Evolutionary conservation across 2,888 invertebrate genomes (phyloP), one percentile per base, ranked within the genome.

Genomic region (Xiphydria camelus): DNA sequence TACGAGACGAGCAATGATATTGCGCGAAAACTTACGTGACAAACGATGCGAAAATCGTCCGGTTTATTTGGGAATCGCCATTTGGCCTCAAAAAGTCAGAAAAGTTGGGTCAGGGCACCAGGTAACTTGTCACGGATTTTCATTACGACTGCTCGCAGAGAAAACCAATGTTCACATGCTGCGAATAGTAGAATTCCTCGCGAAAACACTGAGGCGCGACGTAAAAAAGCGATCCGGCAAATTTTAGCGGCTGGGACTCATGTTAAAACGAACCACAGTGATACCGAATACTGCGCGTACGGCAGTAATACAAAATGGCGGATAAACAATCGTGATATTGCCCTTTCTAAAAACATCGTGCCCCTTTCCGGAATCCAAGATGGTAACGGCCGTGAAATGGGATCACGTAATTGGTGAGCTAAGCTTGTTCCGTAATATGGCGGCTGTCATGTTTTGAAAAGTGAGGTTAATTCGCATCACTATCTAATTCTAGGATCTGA

Each of bases 231-330:
- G 23, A 22, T 33, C 26, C 41, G 32, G 10, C 32, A 29, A 41
- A 21, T 33, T 29, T 56, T 36, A 56, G 36, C 45, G 37, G 37
- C 47, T 49, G 36, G 43, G 38, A 35, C 46, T 49, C 62, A 64
- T 62, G 46, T 35, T 53, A 55, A 65, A 60, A 55, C 54, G 55
- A 64, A 18, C 26, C 22, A 32, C 31, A 14, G 7, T 14, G 4
- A 38, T 40, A 53, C 51, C 43, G 54, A 62, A 62, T 59, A 57
- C 64, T 54, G 55, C 47, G 54, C 53, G 54, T 45, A 53, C 57
- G 51, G 53, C 57, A 57, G 65, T 51, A 53, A 61, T 57, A 62
- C 66, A 66, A 66, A 66, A 66, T 66, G 66, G 66, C 67, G 66
- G 62, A 66, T 67, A 67, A 66, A 66, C 67, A 66, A 67, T 44